Percentiles rank a stretch among this genome's conserved stretches.
These are phyloP conservation scores for Hydropsyche betteni DNA, from an alignment of 2,888 invertebrate genomes.

Conservation along the genomic window DNA sequence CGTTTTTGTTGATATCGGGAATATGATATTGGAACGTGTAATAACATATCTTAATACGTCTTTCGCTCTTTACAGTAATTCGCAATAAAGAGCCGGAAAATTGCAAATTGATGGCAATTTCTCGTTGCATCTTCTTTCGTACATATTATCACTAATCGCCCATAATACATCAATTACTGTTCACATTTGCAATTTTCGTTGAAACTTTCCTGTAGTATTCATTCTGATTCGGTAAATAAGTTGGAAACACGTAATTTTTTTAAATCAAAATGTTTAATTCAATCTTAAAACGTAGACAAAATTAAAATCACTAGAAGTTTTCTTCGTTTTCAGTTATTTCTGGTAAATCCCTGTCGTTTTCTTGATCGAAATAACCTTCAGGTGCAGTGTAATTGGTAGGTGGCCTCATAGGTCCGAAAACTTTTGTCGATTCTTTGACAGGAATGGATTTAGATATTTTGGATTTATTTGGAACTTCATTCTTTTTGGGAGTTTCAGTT, in stretches of 20 bases:
- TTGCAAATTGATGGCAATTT: constrained; percentile 28
- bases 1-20: too few relatives aligned
- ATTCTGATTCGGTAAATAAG: neutral
- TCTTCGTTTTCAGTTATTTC: constrained; percentile 61
- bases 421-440: constrained; percentile 54
- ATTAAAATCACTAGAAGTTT: neutral
- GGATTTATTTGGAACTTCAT: constrained; percentile 33
- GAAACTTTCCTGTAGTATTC: too few relatives aligned
- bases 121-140: neutral
- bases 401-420: constrained; percentile 64
- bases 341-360: constrained; percentile 61
- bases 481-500: constrained; percentile 31
- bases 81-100: constrained; percentile 34
- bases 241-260: neutral
- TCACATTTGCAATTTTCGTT: neutral
- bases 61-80: constrained; percentile 14
- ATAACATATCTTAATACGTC: neutral
- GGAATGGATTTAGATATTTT: neutral
- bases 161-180: neutral
- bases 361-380: constrained; percentile 62
- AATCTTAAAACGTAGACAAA: neutral
- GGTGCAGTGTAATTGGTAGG: constrained; percentile 63
- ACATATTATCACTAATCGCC: neutral
- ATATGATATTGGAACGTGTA: too few relatives aligned
- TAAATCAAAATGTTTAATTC: neutral